Conservation (phyloP, 2,797 vertebrate species). For the Sarcoramphus papa region DNA sequence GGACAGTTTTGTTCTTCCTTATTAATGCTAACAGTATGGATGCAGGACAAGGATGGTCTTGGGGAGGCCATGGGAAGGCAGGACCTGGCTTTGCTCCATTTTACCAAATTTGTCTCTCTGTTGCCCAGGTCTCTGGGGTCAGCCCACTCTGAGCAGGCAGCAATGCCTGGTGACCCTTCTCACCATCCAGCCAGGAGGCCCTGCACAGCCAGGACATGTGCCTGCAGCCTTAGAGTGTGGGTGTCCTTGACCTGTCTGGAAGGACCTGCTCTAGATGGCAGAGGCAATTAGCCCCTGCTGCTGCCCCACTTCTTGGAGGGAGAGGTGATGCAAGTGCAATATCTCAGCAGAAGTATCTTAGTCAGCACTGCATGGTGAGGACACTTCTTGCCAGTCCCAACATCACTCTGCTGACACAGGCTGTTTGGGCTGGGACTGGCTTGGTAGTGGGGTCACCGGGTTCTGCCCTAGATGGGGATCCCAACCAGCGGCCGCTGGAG, state of each 20-base stretch:
- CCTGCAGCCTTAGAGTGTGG: neutral
- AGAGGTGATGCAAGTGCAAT: neutral
- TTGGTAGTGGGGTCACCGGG: neutral
- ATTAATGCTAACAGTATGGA: neutral
- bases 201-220: neutral
- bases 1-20: neutral
- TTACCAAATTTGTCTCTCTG: neutral
- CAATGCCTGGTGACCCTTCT: neutral
- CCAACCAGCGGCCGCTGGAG: neutral
- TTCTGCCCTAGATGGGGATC: neutral
- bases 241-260: neutral
- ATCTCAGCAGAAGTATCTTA: neutral
- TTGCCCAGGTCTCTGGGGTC: neutral
- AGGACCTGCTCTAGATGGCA: neutral
- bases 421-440: neutral
- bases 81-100: neutral
- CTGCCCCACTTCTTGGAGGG: neutral
- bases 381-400: neutral
- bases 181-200: neutral
- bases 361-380: neutral
- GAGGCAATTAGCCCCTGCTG: neutral
- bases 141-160: neutral
- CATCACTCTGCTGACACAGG: neutral
- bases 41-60: neutral
- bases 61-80: neutral